Evolutionary conservation across 2,797 vertebrate species (phyloP).

Genomic region (Acridotheres tristis): DNA sequence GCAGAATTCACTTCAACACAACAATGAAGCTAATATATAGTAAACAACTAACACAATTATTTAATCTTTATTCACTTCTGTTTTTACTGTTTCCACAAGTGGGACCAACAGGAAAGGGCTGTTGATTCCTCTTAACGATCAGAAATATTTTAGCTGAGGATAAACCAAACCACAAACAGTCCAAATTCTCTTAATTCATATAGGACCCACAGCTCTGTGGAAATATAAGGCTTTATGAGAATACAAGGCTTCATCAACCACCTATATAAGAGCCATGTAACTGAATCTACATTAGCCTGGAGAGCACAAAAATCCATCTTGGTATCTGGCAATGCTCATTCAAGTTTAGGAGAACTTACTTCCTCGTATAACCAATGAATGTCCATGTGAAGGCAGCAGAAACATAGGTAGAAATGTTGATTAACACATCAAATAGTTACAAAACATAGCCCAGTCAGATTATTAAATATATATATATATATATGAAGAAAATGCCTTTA

Average conservation of each 20-base stretch:
- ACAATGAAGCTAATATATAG: neutral
- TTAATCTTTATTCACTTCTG: neutral
- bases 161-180: neutral
- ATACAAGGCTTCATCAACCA: neutral
- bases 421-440: neutral
- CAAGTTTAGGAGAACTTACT: neutral
- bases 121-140: neutral
- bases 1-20: neutral
- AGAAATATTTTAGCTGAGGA: neutral
- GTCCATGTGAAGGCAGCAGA: neutral
- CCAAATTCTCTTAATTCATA: neutral
- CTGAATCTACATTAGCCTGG: neutral
- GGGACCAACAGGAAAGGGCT: neutral
- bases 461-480: neutral
- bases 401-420: neutral
- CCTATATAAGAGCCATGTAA: neutral
- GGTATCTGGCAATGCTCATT: neutral
- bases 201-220: neutral
- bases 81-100: neutral
- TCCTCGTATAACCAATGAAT: neutral
- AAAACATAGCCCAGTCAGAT: neutral
- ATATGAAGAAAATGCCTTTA: neutral
- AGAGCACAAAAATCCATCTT: neutral
- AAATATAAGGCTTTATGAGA: neutral
- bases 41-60: neutral